phyloP scores from a whole-genome alignment of 2,888 invertebrate genomes.

The Aphrophora alni region DNA sequence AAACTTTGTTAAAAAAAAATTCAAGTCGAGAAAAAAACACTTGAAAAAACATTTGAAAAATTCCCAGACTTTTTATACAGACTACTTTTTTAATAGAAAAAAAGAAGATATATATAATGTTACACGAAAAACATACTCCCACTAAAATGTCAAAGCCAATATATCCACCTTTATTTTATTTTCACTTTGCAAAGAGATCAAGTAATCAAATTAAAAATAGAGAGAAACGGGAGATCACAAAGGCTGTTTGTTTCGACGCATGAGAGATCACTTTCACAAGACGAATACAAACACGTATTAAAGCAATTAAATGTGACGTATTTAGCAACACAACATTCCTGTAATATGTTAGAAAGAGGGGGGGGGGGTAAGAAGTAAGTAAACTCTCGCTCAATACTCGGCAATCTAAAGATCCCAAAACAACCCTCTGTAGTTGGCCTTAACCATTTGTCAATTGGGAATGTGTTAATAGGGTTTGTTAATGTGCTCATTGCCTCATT shows the following conservation, averaged over 20 bases:
- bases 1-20: too few species aligned
- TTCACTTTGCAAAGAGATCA: too few species aligned
- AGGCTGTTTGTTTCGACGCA: not conserved
- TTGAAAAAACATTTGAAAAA: too few species aligned
- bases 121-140: too few species aligned
- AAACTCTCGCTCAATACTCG: not conserved
- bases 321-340: not conserved
- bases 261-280: not conserved
- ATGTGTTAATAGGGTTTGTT: not conserved
- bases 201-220: too few species aligned
- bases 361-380: not conserved
- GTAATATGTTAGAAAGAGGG: too few species aligned
- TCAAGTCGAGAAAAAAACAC: too few species aligned
- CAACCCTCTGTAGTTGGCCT: not conserved
- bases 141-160: too few species aligned
- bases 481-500: not conserved
- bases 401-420: not conserved
- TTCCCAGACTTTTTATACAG: too few species aligned
- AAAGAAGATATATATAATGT: too few species aligned
- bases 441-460: not conserved
- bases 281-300: not conserved
- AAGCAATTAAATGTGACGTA: not conserved
- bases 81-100: too few species aligned
- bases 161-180: too few species aligned
- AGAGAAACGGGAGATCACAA: not conserved